Evolutionary conservation across 2,797 vertebrate species (phyloP).

Genomic region (Tokudaia tokunoshimensis): DNA sequence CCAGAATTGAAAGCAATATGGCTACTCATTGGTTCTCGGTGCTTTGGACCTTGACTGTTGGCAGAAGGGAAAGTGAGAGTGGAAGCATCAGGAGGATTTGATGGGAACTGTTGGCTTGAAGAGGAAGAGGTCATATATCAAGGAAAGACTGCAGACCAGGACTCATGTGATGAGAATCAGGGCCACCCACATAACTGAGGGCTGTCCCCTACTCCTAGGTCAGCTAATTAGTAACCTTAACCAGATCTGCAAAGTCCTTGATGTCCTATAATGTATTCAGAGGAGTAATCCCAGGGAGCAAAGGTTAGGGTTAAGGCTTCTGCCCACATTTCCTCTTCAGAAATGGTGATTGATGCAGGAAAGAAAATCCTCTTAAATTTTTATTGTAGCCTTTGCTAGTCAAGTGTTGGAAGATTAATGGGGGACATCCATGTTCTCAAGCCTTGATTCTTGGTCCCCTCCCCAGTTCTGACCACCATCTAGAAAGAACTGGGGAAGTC

Average conservation of each 20-base stretch:
- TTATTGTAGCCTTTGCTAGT: neutral
- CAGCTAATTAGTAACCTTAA: neutral
- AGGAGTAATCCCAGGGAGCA: neutral
- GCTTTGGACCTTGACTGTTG: too few relatives aligned
- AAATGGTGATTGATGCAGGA: neutral
- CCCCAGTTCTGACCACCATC: too few relatives aligned
- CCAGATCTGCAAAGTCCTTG: neutral
- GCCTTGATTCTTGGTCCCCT: neutral
- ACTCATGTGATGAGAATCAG: neutral
- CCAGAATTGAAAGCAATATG: neutral
- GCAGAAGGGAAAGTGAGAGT: too few relatives aligned
- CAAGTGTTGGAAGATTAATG: neutral
- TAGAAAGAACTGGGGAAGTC: neutral
- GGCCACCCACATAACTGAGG: neutral
- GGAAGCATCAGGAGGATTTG: too few relatives aligned
- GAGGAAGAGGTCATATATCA: too few relatives aligned
- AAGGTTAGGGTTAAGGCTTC: neutral
- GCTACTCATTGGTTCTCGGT: neutral
- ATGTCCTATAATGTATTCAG: neutral
- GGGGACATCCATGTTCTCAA: neutral
- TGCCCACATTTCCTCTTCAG: neutral
- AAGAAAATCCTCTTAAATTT: constrained; percentile 5
- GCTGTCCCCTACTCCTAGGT: neutral
- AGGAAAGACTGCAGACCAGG: neutral
- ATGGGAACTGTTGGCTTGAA: too few relatives aligned